Percentiles rank a stretch among this genome's conserved stretches.
Conservation (phyloP, 2,797 vertebrate genomes). For the Pipistrellus nathusii region DNA sequence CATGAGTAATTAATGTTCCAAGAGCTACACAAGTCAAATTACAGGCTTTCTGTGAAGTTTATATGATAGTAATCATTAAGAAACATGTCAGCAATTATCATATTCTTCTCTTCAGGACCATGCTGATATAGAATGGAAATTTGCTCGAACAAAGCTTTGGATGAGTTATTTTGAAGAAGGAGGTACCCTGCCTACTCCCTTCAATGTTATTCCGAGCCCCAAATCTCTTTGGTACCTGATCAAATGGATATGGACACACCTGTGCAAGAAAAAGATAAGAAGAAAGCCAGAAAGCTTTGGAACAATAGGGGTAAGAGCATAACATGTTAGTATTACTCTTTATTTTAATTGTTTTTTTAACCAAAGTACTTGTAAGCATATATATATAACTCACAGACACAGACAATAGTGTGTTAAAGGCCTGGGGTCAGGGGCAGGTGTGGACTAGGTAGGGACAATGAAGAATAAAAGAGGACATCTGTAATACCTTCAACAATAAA, state of each 20-base stretch:
- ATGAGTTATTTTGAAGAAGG: conserved; percentile 99
- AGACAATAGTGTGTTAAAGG: too few relatives aligned
- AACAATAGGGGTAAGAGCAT: conserved; percentile 93
- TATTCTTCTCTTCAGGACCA: conserved; percentile 92
- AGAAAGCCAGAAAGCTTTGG: conserved; percentile 94
- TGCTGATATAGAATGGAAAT: conserved; percentile 99
- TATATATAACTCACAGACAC: too few relatives aligned
- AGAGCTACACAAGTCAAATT: neutral
- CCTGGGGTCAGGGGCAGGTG: too few relatives aligned
- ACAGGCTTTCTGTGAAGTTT: conserved; percentile 24
- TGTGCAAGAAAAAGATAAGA: conserved; percentile 90
- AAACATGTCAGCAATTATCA: neutral
- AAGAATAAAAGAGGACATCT: too few relatives aligned
- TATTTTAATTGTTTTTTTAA: neutral
- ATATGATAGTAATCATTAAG: neutral
- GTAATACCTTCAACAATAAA: too few relatives aligned
- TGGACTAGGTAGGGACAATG: too few relatives aligned
- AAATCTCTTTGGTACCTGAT: conserved; percentile 95
- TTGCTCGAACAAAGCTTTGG: conserved; percentile 99
- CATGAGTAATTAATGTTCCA: conserved; percentile 59
- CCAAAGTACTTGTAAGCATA: too few relatives aligned
- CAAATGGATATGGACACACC: conserved; percentile 91
- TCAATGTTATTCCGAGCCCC: conserved; percentile 98
- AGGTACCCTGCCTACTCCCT: conserved; percentile 96
- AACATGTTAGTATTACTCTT: neutral